Evolutionary conservation across 2,888 invertebrate species (phyloP).

Genomic region (Lomographa bimaculata): DNA sequence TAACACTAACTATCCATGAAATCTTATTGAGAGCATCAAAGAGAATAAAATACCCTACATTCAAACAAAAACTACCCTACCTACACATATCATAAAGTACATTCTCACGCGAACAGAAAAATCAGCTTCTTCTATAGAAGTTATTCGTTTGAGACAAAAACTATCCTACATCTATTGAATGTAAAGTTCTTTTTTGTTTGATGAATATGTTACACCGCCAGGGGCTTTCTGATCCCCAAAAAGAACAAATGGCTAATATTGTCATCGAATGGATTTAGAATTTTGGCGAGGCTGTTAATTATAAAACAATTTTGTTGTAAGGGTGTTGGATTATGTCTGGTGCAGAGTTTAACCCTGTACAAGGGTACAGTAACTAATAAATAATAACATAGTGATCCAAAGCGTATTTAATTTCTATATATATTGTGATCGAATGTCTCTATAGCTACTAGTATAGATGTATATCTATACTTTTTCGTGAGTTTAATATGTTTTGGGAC

Average conservation of each 20-base stretch:
- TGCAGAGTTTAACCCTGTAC: conserved; percentile 15
- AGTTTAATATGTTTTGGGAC: no score
- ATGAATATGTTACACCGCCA: conserved; percentile 28
- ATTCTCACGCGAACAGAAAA: no score
- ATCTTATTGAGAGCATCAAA: conserved; percentile 80
- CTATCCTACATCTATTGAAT: conserved; percentile 19
- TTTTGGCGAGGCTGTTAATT: conserved; percentile 38
- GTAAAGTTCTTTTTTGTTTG: conserved; percentile 34
- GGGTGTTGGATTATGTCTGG: conserved; percentile 24
- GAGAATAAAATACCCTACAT: conserved; percentile 56
- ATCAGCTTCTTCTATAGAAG: no score
- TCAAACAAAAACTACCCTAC: conserved; percentile 35
- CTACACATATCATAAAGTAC: conserved; percentile 27
- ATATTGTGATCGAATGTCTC: no score
- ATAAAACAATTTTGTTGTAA: conserved; percentile 27
- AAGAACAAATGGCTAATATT: conserved; percentile 49
- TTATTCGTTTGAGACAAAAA: conserved; percentile 33
- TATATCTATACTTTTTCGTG: no score
- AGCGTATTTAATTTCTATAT: no score
- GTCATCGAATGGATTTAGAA: conserved; percentile 33
- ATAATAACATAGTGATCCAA: no score
- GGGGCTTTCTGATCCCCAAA: conserved; percentile 44
- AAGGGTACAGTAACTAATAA: no score
- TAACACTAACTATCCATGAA: conserved; percentile 79
- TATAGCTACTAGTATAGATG: no score